Conservation (phyloP, 2,888 invertebrate species). For the Drosophila macrospina region DNA sequence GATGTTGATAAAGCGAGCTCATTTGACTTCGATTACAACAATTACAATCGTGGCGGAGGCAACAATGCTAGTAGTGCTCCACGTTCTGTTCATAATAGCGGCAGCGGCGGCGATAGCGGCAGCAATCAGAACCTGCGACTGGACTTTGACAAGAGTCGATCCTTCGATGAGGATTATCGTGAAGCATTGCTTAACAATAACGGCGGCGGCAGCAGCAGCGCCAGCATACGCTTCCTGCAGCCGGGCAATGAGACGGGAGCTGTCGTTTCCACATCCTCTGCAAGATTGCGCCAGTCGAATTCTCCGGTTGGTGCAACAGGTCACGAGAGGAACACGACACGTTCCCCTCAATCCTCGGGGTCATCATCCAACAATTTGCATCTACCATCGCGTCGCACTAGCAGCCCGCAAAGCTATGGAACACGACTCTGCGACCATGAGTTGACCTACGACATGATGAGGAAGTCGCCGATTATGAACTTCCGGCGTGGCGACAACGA, state of each 20-base stretch:
- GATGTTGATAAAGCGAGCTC: constrained; percentile 85
- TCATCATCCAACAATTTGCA: constrained; percentile 80
- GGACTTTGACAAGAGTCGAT: constrained; percentile 85
- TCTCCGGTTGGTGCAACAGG: constrained; percentile 68
- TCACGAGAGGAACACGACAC: constrained; percentile 64
- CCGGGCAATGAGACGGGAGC: constrained; percentile 42
- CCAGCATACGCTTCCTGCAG: constrained; percentile 69
- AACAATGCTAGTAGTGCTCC: background rate
- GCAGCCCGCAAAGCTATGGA: constrained; percentile 84
- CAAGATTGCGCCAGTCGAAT: constrained; percentile 72
- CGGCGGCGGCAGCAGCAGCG: constrained; percentile 42
- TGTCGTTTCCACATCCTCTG: constrained; percentile 13
- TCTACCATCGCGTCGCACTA: constrained; percentile 74
- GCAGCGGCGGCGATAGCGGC: constrained; percentile 62
- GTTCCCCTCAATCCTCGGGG: constrained; percentile 83
- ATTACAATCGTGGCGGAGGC: constrained; percentile 66
- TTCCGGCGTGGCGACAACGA: constrained; percentile 83
- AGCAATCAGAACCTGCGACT: constrained; percentile 80
- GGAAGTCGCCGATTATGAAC: constrained; percentile 84
- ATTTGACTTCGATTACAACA: constrained; percentile 84
- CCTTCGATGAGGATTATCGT: constrained; percentile 85
- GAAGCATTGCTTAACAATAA: constrained; percentile 78
- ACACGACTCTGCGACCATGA: constrained; percentile 85
- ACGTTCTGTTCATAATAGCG: constrained; percentile 44
- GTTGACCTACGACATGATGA: constrained; percentile 84